phyloP scores from a whole-genome alignment of 2,113 vertebrate species.

The Upupa epops region DNA sequence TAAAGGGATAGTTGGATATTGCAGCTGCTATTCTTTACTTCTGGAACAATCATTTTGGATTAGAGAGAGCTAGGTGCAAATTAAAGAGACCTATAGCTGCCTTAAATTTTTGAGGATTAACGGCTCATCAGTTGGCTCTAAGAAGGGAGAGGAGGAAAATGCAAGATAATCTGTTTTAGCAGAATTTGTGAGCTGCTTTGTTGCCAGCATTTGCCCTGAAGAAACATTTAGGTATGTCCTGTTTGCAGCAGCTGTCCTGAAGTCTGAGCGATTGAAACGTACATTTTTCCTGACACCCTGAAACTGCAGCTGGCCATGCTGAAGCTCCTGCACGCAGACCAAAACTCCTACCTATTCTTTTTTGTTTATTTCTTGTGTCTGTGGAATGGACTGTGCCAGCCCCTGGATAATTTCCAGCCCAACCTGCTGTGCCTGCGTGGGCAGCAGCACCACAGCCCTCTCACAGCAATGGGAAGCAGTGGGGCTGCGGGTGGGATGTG shows the following conservation, averaged over 20 bases:
- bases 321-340: neutral
- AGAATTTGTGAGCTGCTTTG: neutral
- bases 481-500: neutral
- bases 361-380: neutral
- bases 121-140: neutral
- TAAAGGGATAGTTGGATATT: constrained; percentile 25
- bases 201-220: neutral
- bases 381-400: neutral
- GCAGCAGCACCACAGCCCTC: neutral
- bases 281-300: neutral
- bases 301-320: neutral
- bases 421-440: neutral
- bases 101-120: neutral
- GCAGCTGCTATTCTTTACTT: constrained; percentile 20
- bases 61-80: constrained; percentile 17
- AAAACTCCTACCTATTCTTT: constrained; percentile 3
- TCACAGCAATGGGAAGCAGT: neutral
- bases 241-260: constrained; percentile 40
- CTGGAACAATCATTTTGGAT: constrained; percentile 24
- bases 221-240: neutral
- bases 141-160: neutral
- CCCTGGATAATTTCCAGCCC: neutral
- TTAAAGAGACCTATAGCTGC: neutral
- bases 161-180: neutral
- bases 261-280: constrained; percentile 14